Evolutionary conservation across 1,140 invertebrate species (phyloP).

Genomic region (Bombyx mandarina): DNA sequence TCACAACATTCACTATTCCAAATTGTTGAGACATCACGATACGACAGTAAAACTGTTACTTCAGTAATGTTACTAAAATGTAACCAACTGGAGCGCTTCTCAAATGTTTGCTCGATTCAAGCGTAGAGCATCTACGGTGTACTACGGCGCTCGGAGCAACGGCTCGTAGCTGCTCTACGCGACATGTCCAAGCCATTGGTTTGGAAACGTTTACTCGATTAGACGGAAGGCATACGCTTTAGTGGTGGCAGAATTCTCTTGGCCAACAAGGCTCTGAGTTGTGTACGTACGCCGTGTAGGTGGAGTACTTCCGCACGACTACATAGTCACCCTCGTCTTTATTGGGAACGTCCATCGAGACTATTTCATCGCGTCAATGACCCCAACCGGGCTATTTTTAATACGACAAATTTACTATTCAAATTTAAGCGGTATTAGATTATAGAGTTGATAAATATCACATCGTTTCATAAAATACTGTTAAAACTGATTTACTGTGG

Average conservation of each 20-base stretch:
- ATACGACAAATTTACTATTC: no score
- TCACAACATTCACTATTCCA: no score
- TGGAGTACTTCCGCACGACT: no score
- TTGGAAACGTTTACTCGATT: slow-evolving; percentile 54
- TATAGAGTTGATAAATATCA: no score
- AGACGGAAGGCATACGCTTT: slow-evolving; percentile 55
- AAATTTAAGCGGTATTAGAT: no score
- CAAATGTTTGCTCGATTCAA: slow-evolving; percentile 34
- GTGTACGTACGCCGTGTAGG: slow-evolving; percentile 6
- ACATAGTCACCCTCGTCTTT: background rate
- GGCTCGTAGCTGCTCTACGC: slow-evolving; percentile 34
- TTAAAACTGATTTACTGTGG: no score
- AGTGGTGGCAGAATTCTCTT: slow-evolving; percentile 32
- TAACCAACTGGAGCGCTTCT: slow-evolving; percentile 18
- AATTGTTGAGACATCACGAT: background rate
- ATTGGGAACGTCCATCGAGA: background rate
- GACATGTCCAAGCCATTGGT: slow-evolving; percentile 42
- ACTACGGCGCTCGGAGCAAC: slow-evolving; percentile 14
- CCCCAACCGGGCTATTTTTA: no score
- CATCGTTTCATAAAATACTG: no score
- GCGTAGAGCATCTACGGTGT: slow-evolving; percentile 20
- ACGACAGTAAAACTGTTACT: background rate
- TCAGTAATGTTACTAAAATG: background rate
- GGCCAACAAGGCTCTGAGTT: slow-evolving; percentile 19
- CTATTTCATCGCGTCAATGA: no score